Evolutionary conservation across 2,113 vertebrate species (phyloP), one percentile per base, ranked within the genome.

Genomic region (Paramisgurnus dabryanus): DNA sequence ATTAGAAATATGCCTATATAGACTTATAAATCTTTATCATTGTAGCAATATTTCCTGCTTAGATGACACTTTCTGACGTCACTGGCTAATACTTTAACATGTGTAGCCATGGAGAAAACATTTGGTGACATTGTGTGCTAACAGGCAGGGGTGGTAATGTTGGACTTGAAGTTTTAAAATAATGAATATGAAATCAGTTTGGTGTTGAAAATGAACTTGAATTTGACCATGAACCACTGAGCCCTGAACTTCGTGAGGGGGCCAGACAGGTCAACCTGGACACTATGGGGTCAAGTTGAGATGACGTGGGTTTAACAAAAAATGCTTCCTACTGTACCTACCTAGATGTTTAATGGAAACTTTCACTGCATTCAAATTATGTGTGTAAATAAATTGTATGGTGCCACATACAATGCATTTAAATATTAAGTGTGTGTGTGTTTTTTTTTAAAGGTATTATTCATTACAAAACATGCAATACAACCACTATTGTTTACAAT

Each of bases 211-310:
- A 83, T 87, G 83, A 40, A 60, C 83, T 84, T 90, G 87, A 89
- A 91, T 88, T 91, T 91, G 87, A 87, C 76, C 64, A 8, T 55
- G 70, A 74, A 49, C 34, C 81, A 74, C 9, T 58, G 43, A 22
- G 11, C 73, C 11, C n/a, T 82, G 67, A 68, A 49, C 67, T 53
- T 49, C 9, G 39, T 58, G 49, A 67, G 53, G 22, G 27, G 76
- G 81, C 73, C 69, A 64, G 43, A 73, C 61, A 43, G 68, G 61
- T 40, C 79, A 80, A 15, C 11, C 55, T 18, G n/a, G 13, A 15
- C 13, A 57, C 13, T n/a, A 22, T 58, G 70, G 7, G 6, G 70
- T 60, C 70, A 58, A 34, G 22, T 6, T 34, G 0, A 49, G 43
- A n/a, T 17, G 55, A 8, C 55, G 1, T n/a, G 13, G 15, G 55